Evolutionary conservation across 1,140 invertebrate species (phyloP), one percentile per base, ranked within the genome.

Genomic region (Steinernema khuongi): DNA sequence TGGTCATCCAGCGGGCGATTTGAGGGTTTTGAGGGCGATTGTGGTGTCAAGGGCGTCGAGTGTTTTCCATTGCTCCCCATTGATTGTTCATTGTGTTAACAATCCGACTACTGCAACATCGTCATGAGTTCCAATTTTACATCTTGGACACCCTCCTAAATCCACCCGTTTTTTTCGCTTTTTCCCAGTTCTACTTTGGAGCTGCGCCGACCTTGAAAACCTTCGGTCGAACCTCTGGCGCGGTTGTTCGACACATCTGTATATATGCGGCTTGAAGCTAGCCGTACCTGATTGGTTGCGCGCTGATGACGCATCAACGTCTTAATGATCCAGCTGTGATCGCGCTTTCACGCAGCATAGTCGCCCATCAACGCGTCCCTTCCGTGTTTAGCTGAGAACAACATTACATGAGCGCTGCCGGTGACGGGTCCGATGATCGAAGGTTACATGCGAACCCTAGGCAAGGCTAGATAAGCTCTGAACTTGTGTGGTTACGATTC

Each of bases 21-120:
- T 60, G 50, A 60, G 50, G 50, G 50, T 60, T 60, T 60, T 60
- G 50, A 60, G 50, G 50, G 22, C 50, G 50, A 60, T 14, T 60
- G 50, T 22, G 50, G 50, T 60, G 50, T 60, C 50, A 60, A 60
- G 50, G 50, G 50, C 50, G 50, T 17, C 26, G 50, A 60, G 50
- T 60, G 50, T 60, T 60, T 60, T 60, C 50, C 11, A 7, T 2
- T 4, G 11, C 50, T 60, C 50, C 19, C 11, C 4, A 14, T 26
- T 60, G 50, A 60, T 60, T 22, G 7, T 2, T n/a, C 4, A 17
- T 60, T 60, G 36, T 41, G 36, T 41, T 41, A 41, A n/a, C 36
- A 41, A 41, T 41, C n/a, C n/a, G n/a, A 7, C 36, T n/a, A n/a
- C 36, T 7, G 36, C 36, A 41, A 41, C 36, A 41, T 41, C 36